Conservation (phyloP, 1,140 invertebrate genomes). For the Centruroides sculpturatus region DNA sequence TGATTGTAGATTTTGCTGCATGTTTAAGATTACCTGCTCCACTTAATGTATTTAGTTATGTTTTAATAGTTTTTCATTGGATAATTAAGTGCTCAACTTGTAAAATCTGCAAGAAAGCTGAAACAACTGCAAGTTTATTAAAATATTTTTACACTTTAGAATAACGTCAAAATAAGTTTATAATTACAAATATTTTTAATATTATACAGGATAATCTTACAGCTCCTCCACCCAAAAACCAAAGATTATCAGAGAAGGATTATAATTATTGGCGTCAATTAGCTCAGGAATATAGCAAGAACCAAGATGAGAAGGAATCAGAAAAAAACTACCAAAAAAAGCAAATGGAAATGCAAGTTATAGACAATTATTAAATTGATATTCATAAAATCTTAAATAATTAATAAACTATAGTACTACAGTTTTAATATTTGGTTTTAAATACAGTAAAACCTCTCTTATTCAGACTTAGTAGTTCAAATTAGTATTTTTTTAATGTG, state of each 20-base stretch:
- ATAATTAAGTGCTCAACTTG: constrained; percentile 4
- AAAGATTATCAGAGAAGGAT: constrained; percentile 15
- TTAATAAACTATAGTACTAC: no score
- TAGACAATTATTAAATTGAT: no score
- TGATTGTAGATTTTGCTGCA: constrained; percentile 31
- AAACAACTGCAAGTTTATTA: constrained; percentile 5
- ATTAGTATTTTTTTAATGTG: no score
- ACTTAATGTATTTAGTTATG: constrained; percentile 24
- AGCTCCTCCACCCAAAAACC: not conserved
- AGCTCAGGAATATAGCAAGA: constrained; percentile 15
- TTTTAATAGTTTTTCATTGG: constrained; percentile 6
- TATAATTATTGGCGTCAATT: constrained; percentile 20
- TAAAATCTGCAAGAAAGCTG: constrained; percentile 1
- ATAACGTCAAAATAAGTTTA: no score
- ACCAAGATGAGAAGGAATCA: constrained; percentile 10
- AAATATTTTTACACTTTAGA: no score
- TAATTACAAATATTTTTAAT: no score
- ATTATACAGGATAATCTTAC: no score
- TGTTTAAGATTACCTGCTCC: constrained; percentile 23
- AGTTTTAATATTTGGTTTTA: no score
- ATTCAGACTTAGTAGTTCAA: no score
- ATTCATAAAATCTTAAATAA: no score
- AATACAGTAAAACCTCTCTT: no score
- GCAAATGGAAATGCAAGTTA: constrained; percentile 15
- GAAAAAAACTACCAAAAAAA: constrained; percentile 14